These are phyloP conservation scores for Butorides virescens DNA, from an alignment of 2,113 vertebrate species.

Conservation along the genomic window DNA sequence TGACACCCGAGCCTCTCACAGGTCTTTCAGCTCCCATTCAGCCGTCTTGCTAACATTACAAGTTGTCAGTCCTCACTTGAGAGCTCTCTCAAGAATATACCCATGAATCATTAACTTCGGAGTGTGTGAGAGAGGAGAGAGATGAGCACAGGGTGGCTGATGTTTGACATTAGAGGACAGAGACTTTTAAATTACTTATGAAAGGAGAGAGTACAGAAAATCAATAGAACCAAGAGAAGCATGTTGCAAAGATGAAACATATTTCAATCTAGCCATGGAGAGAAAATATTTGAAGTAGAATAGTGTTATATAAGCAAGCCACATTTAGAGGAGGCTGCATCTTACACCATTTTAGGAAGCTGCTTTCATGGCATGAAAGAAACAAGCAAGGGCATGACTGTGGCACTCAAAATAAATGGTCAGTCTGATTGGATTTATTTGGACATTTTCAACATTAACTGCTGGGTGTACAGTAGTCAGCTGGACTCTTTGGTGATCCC, in stretches of 20 bases:
- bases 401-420: not conserved
- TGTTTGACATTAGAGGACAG: not conserved
- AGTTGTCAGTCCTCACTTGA: not conserved
- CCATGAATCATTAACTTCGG: not conserved
- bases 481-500: not conserved
- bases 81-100: not conserved
- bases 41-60: not conserved
- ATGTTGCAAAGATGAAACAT: not conserved
- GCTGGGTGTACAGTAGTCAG: not conserved
- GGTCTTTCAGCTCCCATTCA: not conserved
- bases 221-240: not conserved
- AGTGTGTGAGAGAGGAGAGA: not conserved
- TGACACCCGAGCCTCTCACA: not conserved
- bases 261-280: not conserved
- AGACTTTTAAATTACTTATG: not conserved
- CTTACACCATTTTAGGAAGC: not conserved
- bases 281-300: not conserved
- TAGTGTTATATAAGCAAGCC: not conserved
- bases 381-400: not conserved
- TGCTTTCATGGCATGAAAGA: not conserved
- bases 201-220: not conserved
- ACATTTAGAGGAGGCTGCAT: not conserved
- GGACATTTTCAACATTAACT: not conserved
- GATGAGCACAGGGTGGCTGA: not conserved
- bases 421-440: not conserved